Conservation (phyloP, 2,113 vertebrate genomes). For the Sialia sialis region DNA sequence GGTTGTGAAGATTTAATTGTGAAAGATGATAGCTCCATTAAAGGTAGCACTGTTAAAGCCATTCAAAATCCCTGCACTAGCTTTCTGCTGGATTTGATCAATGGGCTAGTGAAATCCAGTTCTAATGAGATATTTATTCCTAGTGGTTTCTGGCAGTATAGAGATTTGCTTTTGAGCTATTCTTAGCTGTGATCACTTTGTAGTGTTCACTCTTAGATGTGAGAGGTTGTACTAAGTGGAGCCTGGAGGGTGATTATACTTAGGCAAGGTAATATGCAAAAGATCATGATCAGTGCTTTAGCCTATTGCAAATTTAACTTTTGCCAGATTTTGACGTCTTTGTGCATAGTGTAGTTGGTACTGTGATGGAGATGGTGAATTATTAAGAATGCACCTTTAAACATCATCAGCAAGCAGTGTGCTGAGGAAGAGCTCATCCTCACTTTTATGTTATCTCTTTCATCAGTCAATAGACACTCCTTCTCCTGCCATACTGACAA, state of each 20-base stretch:
- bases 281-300: neutral
- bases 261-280: neutral
- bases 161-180: neutral
- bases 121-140: neutral
- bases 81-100: neutral
- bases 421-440: neutral
- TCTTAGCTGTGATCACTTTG: neutral
- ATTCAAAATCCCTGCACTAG: neutral
- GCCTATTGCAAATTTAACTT: neutral
- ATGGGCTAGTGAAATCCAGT: neutral
- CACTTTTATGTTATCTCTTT: rapidly evolving
- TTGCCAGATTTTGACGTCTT: neutral
- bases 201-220: neutral
- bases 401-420: neutral
- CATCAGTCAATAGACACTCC: neutral
- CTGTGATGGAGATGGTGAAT: neutral
- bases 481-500: neutral
- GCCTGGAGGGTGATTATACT: neutral
- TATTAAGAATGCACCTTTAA: neutral
- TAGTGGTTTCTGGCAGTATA: neutral
- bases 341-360: neutral
- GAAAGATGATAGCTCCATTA: neutral
- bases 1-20: neutral
- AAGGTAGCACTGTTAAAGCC: neutral
- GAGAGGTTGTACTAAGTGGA: neutral